These are phyloP conservation scores for Ammodytes dubius DNA, from an alignment of 2,113 vertebrate genomes.

Conservation along the genomic window DNA sequence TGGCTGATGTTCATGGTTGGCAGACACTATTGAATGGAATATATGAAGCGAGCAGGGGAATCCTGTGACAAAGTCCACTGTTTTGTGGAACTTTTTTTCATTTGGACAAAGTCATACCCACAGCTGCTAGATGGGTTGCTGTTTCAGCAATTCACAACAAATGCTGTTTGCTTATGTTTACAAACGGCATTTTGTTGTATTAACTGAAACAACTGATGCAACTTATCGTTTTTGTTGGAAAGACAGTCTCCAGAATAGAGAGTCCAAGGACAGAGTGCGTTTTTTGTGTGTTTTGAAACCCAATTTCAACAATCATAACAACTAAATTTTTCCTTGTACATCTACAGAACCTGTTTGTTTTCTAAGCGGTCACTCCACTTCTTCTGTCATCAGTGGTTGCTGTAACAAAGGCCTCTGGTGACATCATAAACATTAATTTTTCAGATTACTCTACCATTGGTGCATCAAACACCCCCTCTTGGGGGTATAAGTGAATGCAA, in stretches of 20 bases:
- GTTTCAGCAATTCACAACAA: no score
- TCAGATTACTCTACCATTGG: slow-evolving; percentile 20
- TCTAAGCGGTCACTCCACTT: not conserved
- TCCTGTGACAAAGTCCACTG: not conserved
- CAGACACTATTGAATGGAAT: not conserved
- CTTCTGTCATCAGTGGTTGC: not conserved
- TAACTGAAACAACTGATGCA: not conserved
- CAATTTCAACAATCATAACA: not conserved
- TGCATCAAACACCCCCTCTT: slow-evolving; percentile 50
- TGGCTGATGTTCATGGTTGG: not conserved
- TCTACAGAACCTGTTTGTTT: not conserved
- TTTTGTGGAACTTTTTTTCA: not conserved
- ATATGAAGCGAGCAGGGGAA: not conserved
- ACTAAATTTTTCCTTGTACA: not conserved
- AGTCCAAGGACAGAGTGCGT: not conserved
- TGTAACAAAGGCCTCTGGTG: slow-evolving; percentile 12
- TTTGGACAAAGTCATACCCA: not conserved
- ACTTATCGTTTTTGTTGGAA: not conserved
- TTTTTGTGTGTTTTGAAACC: not conserved
- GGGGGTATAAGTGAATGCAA: slow-evolving; percentile 37
- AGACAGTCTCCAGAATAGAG: not conserved
- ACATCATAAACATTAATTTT: slow-evolving; percentile 13
- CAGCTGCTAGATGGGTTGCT: not conserved
- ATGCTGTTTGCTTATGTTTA: no score
- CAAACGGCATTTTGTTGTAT: not conserved